Evolutionary conservation across 2,113 vertebrate species (phyloP).

Genomic region (Cynocephalus volans): DNA sequence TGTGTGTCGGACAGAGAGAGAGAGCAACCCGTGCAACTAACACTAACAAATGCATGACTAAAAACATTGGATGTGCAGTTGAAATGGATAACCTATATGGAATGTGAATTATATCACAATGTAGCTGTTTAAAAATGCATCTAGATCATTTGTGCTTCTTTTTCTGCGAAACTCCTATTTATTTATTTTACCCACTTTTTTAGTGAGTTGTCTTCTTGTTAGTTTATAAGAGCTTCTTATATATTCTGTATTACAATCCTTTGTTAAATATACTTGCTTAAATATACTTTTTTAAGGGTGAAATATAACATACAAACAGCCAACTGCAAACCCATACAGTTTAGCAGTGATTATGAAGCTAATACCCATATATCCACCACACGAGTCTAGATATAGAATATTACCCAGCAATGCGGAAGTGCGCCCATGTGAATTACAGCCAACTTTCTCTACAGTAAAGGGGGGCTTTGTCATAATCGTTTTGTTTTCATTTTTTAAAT

Average conservation of each 20-base stretch:
- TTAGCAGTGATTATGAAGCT: background rate
- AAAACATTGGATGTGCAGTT: background rate
- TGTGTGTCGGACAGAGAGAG: background rate
- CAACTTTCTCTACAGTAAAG: background rate
- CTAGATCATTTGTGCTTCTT: background rate
- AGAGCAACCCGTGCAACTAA: background rate
- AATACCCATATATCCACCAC: background rate
- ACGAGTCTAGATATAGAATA: background rate
- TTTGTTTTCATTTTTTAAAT: background rate
- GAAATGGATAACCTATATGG: background rate
- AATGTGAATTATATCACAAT: background rate
- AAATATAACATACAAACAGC: background rate
- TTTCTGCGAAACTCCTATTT: background rate
- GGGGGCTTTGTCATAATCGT: background rate
- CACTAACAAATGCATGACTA: background rate
- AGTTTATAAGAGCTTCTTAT: background rate
- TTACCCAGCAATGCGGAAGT: background rate
- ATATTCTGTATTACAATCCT: background rate
- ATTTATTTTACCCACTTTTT: background rate
- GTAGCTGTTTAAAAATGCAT: background rate
- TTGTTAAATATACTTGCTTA: background rate
- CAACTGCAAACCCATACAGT: background rate
- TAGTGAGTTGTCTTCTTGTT: background rate
- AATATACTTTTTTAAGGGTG: background rate
- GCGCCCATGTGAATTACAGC: background rate